These are phyloP conservation scores for Ferdinandea cuprea DNA, from an alignment of 2,888 invertebrate genomes.

Conservation along the genomic window DNA sequence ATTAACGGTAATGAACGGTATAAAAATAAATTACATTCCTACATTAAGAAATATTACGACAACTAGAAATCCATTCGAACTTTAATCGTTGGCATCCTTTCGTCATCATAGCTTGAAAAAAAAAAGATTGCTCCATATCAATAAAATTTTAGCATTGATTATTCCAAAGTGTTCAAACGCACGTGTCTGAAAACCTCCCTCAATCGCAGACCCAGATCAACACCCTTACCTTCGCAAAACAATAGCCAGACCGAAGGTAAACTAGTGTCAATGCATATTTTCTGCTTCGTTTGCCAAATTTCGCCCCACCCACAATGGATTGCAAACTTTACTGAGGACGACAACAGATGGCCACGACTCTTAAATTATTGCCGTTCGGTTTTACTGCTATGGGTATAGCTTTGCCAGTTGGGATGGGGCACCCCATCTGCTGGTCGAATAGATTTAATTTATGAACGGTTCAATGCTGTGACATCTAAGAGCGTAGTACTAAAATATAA, in stretches of 20 bases:
- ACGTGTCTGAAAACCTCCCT: not conserved
- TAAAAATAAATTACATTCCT: slow-evolving; percentile 60
- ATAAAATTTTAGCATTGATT: too few relatives aligned
- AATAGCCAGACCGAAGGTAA: slow-evolving; percentile 11
- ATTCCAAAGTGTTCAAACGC: not conserved
- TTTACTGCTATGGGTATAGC: not conserved
- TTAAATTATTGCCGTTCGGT: slow-evolving; percentile 36
- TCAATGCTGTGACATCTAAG: slow-evolving; percentile 39
- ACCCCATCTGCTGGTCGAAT: slow-evolving; percentile 27
- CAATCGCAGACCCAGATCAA: not conserved
- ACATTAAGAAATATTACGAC: slow-evolving; percentile 60
- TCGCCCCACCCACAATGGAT: slow-evolving; percentile 19
- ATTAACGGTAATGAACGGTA: slow-evolving; percentile 70
- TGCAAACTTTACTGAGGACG: slow-evolving; percentile 34
- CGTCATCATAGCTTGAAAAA: too few relatives aligned
- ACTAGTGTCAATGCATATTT: slow-evolving; percentile 58
- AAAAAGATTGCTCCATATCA: not conserved
- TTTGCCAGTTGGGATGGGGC: not conserved
- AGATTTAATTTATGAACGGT: slow-evolving; percentile 61
- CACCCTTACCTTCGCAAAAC: too few relatives aligned
- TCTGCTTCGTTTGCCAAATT: slow-evolving; percentile 48
- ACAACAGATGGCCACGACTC: slow-evolving; percentile 43
- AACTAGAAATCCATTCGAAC: slow-evolving; percentile 62
- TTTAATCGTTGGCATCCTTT: too few relatives aligned
- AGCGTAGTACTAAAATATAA: slow-evolving; percentile 8